Evolutionary conservation across 2,113 vertebrate species (phyloP).

Genomic region (Ailuropoda melanoleuca): DNA sequence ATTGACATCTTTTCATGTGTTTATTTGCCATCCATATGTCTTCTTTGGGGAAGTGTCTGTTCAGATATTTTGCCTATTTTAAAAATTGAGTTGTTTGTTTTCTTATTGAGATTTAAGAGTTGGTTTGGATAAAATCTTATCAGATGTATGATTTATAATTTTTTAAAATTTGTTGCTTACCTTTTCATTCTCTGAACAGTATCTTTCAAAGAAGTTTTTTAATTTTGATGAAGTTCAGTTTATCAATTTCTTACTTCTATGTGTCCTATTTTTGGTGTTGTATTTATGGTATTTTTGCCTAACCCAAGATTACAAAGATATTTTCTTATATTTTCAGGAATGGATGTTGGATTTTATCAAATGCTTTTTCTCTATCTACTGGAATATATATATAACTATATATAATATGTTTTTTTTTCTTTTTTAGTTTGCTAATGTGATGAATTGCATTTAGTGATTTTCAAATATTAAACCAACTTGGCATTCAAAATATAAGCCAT

Average conservation of each 20-base stretch:
- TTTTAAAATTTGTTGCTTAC: neutral
- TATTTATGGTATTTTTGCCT: neutral
- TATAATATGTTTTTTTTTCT: neutral
- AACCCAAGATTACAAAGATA: neutral
- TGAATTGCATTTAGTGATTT: neutral
- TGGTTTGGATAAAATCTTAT: neutral
- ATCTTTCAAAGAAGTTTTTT: neutral
- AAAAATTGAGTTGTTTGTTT: neutral
- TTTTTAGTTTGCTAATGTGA: neutral
- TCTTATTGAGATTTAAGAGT: conserved; percentile 1
- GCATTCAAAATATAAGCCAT: neutral
- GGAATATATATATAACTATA: too few relatives aligned
- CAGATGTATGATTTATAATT: neutral
- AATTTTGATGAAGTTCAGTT: neutral
- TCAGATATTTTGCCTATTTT: neutral
- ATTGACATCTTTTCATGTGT: neutral
- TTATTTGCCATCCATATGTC: neutral
- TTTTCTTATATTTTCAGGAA: neutral
- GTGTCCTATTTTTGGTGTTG: neutral
- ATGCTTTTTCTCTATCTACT: neutral
- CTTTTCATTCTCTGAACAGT: neutral
- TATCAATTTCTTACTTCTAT: neutral
- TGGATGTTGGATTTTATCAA: neutral
- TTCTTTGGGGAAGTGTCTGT: neutral
- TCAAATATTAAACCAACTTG: neutral